A percentile compares a stretch with the other conserved stretches of the same genome.
These are phyloP conservation scores for Prolemur simus DNA, from an alignment of 2,113 vertebrate genomes.

Conservation along the genomic window DNA sequence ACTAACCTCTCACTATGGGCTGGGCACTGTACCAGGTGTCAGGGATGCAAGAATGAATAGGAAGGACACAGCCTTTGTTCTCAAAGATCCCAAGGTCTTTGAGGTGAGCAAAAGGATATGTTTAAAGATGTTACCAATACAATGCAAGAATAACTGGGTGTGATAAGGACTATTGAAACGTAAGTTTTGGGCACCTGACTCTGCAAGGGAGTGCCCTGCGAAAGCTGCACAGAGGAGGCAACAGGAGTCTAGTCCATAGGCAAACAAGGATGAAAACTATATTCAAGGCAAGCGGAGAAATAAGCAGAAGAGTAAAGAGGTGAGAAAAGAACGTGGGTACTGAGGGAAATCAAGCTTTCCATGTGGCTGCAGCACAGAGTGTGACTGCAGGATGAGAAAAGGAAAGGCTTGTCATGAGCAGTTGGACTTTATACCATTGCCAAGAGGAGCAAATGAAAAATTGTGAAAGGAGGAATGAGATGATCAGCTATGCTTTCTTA, in stretches of 20 bases:
- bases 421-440: not conserved
- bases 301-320: not conserved
- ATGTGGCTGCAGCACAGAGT: not conserved
- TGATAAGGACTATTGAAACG: not conserved
- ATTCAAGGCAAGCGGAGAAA: not conserved
- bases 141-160: not conserved
- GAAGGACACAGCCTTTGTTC: not conserved
- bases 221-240: not conserved
- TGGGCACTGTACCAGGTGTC: not conserved
- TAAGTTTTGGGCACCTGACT: not conserved
- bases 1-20: not conserved
- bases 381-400: not conserved
- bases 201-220: not conserved
- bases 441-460: slow-evolving; percentile 3
- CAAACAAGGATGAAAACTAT: not conserved
- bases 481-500: not conserved
- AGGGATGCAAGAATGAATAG: not conserved
- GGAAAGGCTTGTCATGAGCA: not conserved
- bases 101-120: not conserved
- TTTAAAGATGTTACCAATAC: not conserved
- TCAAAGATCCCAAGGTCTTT: not conserved
- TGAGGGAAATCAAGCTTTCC: not conserved
- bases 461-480: not conserved
- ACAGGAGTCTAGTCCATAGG: not conserved
- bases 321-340: not conserved